Conservation (phyloP, 2,797 vertebrate genomes). For the Sebastolobus altivelis region DNA sequence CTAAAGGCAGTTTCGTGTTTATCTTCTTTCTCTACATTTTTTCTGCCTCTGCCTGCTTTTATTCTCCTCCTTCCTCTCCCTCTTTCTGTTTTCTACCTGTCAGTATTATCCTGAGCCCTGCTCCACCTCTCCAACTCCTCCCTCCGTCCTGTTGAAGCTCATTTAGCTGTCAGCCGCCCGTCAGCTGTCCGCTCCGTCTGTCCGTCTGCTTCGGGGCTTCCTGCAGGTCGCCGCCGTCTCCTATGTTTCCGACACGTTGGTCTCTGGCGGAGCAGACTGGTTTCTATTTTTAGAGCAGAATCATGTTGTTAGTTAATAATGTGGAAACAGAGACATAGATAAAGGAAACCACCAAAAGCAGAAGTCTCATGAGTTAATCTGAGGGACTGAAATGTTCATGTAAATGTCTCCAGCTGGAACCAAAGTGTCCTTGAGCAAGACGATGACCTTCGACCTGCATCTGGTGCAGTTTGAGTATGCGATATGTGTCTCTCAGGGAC, state of each 20-base stretch:
- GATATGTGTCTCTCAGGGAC: too few species aligned
- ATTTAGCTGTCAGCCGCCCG: slow-evolving; percentile 49
- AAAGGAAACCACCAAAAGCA: neutral
- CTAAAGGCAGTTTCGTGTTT: neutral
- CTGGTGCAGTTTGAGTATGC: slow-evolving; percentile 6
- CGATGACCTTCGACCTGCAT: slow-evolving; percentile 41
- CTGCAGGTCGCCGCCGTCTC: slow-evolving; percentile 15
- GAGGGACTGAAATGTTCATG: neutral
- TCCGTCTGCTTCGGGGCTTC: slow-evolving; percentile 41
- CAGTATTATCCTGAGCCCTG: neutral
- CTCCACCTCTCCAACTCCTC: neutral
- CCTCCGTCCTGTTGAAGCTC: slow-evolving; percentile 20
- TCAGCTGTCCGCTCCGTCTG: slow-evolving; percentile 71
- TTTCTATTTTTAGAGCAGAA: slow-evolving; percentile 39
- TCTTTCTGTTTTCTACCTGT: slow-evolving; percentile 21
- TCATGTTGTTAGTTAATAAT: slow-evolving; percentile 21
- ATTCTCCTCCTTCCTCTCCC: neutral
- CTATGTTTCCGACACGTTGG: neutral
- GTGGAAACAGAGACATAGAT: neutral
- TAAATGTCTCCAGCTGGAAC: slow-evolving; percentile 3
- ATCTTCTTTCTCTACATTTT: neutral
- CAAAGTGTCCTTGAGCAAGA: slow-evolving; percentile 44
- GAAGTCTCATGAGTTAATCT: neutral
- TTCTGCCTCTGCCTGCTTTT: neutral
- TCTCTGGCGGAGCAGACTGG: neutral